Percentiles rank a stretch among this genome's conserved stretches.
phyloP scores from a whole-genome alignment of 2,113 vertebrate species.

The Trogon surrucura region DNA sequence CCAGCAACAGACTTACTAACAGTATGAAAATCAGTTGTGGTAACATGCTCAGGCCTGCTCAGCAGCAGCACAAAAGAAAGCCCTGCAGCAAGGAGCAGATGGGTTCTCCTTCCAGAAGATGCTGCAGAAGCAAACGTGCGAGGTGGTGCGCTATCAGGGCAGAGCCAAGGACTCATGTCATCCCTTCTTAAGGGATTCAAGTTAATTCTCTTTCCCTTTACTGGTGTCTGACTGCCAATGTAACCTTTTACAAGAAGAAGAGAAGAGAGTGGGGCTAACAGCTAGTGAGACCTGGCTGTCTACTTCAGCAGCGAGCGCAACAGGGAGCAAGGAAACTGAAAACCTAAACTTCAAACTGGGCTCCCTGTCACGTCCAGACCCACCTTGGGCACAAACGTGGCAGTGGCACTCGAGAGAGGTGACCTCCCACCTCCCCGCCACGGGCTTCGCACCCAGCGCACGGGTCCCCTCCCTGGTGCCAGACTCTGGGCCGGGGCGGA shows the following conservation, averaged over 20 bases:
- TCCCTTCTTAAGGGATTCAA: background rate
- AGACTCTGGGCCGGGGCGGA: background rate
- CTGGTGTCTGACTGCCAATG: background rate
- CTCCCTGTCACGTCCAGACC: background rate
- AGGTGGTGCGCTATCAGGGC: background rate
- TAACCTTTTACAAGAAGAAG: background rate
- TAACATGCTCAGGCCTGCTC: background rate
- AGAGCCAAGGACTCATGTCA: accelerated
- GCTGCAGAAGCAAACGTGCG: background rate
- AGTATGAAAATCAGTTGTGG: background rate
- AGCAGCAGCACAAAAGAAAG: background rate
- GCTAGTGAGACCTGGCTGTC: background rate
- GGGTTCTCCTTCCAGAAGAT: background rate
- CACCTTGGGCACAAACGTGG: background rate
- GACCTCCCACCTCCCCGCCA: background rate
- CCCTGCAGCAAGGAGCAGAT: background rate
- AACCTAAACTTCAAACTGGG: background rate
- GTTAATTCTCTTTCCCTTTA: background rate
- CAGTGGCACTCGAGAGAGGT: background rate
- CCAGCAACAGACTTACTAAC: background rate
- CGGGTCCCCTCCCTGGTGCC: too few species aligned
- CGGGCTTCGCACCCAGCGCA: accelerated
- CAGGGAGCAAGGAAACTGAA: background rate
- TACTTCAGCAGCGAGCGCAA: background rate
- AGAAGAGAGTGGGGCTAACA: background rate